Conservation (phyloP, 2,888 invertebrate genomes). For the Rhagium mordax region DNA sequence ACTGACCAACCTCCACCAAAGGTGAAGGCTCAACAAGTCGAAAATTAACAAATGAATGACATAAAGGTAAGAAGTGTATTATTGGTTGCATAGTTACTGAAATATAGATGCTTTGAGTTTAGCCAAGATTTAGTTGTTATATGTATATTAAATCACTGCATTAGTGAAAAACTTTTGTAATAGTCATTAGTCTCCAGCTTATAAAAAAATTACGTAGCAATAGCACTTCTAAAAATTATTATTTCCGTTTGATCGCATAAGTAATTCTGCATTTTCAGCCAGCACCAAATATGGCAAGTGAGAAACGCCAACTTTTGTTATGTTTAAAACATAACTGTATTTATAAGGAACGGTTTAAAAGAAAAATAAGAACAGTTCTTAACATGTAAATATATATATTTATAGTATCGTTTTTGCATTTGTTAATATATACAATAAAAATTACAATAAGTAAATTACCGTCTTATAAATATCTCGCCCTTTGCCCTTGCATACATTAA, state of each 20-base stretch:
- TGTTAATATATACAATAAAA: background rate
- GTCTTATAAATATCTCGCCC: too few relatives aligned
- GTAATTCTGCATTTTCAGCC: background rate
- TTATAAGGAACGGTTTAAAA: background rate
- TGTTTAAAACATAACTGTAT: background rate
- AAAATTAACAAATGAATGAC: background rate
- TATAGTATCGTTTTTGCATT: background rate
- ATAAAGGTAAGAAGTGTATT: background rate
- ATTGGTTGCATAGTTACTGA: background rate
- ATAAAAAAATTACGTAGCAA: too few relatives aligned
- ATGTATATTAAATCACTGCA: too few relatives aligned
- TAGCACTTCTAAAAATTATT: too few relatives aligned
- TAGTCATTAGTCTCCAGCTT: too few relatives aligned
- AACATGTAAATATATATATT: background rate
- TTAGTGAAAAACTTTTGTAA: too few relatives aligned
- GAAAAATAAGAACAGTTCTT: background rate
- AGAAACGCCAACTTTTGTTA: background rate
- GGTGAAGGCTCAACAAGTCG: conserved; percentile 38
- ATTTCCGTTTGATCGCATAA: background rate
- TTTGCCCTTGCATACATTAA: too few relatives aligned
- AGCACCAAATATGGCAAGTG: background rate
- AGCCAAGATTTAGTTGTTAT: too few relatives aligned
- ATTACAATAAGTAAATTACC: background rate
- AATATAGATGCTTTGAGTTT: background rate
- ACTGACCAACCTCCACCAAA: conserved; percentile 51